phyloP scores from a whole-genome alignment of 2,797 vertebrate species.

The Rhinophrynus dorsalis region DNA sequence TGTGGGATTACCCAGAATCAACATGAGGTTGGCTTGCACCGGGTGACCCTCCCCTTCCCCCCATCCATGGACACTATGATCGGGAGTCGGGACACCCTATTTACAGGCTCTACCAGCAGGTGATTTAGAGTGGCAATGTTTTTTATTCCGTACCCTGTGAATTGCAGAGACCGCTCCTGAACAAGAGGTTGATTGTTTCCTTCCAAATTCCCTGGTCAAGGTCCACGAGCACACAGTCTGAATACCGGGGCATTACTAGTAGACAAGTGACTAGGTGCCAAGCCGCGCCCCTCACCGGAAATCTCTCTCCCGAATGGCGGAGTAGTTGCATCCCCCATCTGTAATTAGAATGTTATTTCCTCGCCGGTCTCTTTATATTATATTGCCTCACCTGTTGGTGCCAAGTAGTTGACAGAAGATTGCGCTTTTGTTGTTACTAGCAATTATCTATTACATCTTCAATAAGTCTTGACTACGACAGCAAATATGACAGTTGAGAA shows the following conservation, averaged over 20 bases:
- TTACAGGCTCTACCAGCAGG: neutral
- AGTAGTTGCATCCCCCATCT: neutral
- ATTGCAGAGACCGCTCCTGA: neutral
- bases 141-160: neutral
- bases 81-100: too few species aligned
- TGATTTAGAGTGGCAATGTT: neutral
- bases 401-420: neutral
- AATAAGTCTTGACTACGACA: too few species aligned
- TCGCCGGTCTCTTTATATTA: neutral
- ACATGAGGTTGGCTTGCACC: neutral
- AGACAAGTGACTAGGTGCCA: constrained; percentile 1
- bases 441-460: neutral
- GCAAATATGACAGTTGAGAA: too few species aligned
- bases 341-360: neutral
- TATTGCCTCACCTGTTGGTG: constrained; percentile 16
- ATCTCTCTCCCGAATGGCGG: neutral
- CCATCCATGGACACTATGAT: constrained; percentile 9
- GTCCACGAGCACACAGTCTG: neutral
- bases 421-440: too few species aligned
- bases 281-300: neutral
- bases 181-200: neutral
- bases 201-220: neutral
- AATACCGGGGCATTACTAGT: constrained; percentile 21
- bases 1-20: constrained; percentile 1
- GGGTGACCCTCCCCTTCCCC: constrained; percentile 15